Evolutionary conservation across 2,888 invertebrate species (phyloP).

Genomic region (Taenaris catops): DNA sequence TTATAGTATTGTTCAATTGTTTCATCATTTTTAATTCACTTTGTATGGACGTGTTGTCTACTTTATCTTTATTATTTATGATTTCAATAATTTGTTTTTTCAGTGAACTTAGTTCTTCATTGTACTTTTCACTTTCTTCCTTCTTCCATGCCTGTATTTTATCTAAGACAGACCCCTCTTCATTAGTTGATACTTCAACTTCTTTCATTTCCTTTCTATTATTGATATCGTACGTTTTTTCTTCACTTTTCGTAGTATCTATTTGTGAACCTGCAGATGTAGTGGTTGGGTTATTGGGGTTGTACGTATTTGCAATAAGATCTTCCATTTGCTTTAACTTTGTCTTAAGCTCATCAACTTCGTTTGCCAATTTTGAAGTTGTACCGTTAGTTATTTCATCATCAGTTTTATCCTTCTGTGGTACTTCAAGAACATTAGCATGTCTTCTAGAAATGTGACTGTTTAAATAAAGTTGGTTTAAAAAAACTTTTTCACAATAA

Average conservation of each 20-base stretch:
- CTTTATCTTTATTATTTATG: slow-evolving; percentile 52
- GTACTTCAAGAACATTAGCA: slow-evolving; percentile 40
- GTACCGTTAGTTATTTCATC: slow-evolving; percentile 50
- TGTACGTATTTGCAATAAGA: slow-evolving; percentile 28
- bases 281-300: slow-evolving; percentile 3
- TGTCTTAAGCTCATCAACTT: slow-evolving; percentile 62
- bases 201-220: slow-evolving; percentile 42
- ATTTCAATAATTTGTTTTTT: slow-evolving; percentile 59
- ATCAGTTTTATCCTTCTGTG: slow-evolving; percentile 44
- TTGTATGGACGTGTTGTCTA: slow-evolving; percentile 29
- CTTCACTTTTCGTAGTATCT: slow-evolving; percentile 11
- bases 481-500: slow-evolving; percentile 84
- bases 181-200: slow-evolving; percentile 48
- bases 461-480: slow-evolving; percentile 82
- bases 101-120: slow-evolving; percentile 67
- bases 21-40: slow-evolving; percentile 51
- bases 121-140: slow-evolving; percentile 74
- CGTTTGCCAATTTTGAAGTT: slow-evolving; percentile 78
- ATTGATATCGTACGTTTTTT: slow-evolving; percentile 14
- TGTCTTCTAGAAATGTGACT: slow-evolving; percentile 83
- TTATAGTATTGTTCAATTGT: slow-evolving; percentile 60
- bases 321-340: slow-evolving; percentile 70
- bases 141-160: slow-evolving; percentile 74
- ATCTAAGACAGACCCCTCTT: slow-evolving; percentile 48
- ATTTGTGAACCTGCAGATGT: slow-evolving; percentile 2